These are phyloP conservation scores for Phoenoteleia sp. DNA, from an alignment of 2,888 invertebrate genomes.

Conservation along the genomic window DNA sequence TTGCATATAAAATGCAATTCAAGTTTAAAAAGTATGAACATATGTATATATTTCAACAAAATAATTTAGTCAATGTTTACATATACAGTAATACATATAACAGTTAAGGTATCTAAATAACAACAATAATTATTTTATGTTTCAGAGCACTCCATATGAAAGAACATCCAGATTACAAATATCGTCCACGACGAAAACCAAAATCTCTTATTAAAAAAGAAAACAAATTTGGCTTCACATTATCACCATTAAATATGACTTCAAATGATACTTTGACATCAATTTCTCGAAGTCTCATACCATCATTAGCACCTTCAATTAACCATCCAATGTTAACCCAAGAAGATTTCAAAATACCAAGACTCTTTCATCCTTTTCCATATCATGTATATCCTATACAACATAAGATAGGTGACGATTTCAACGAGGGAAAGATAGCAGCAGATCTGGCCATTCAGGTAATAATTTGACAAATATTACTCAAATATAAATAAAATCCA, in stretches of 20 bases:
- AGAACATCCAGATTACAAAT: conserved; percentile 98
- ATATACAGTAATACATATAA: too few relatives aligned
- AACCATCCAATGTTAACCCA: conserved; percentile 75
- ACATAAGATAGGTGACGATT: conserved; percentile 87
- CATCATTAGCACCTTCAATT: conserved; percentile 87
- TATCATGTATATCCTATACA: conserved; percentile 90
- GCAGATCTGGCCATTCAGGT: conserved; percentile 90
- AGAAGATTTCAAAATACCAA: conserved; percentile 90
- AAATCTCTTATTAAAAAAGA: conserved; percentile 95
- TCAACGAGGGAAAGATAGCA: conserved; percentile 88
- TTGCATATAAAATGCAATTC: too few relatives aligned
- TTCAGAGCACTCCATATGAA: conserved; percentile 93
- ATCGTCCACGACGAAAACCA: conserved; percentile 95
- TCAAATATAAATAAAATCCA: too few relatives aligned
- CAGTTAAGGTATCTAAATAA: too few relatives aligned
- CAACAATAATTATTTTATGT: too few relatives aligned
- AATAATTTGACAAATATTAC: too few relatives aligned
- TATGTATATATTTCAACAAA: too few relatives aligned
- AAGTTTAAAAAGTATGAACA: too few relatives aligned
- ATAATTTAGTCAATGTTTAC: too few relatives aligned
- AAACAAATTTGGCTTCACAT: conserved; percentile 91
- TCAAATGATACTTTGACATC: conserved; percentile 84
- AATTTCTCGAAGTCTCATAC: conserved; percentile 83
- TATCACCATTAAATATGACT: conserved; percentile 87
- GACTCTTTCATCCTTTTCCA: conserved; percentile 91